These are phyloP conservation scores for Tangara arthus DNA, from an alignment of 2,797 vertebrate species.

Conservation along the genomic window DNA sequence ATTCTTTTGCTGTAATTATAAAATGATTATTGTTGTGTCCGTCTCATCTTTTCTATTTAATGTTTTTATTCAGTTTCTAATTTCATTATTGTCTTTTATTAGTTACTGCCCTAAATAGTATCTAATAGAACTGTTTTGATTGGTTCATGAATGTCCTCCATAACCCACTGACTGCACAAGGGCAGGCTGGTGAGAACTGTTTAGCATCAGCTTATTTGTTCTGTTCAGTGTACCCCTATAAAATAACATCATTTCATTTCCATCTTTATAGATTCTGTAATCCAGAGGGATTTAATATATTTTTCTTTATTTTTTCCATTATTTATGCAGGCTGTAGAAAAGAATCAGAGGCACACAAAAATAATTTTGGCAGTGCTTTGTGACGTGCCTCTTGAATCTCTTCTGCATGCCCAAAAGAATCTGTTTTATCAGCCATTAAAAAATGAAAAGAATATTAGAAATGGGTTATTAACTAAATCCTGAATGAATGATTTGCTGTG, in stretches of 20 bases:
- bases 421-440: background rate
- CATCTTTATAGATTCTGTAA: background rate
- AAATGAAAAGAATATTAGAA: background rate
- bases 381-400: background rate
- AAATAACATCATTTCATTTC: background rate
- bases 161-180: background rate
- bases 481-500: accelerated
- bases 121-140: background rate
- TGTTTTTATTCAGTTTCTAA: background rate
- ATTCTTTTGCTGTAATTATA: background rate
- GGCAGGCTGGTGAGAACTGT: background rate
- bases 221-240: background rate
- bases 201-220: background rate
- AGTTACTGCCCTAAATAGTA: background rate
- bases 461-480: background rate
- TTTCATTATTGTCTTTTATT: background rate
- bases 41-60: background rate
- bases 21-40: background rate
- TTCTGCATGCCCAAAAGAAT: background rate
- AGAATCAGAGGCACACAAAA: background rate
- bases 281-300: background rate
- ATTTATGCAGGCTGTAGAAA: background rate
- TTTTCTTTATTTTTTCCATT: background rate
- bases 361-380: background rate
- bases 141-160: background rate